phyloP scores from a whole-genome alignment of 2,113 vertebrate species.

The Ictidomys tridecemlineatus region DNA sequence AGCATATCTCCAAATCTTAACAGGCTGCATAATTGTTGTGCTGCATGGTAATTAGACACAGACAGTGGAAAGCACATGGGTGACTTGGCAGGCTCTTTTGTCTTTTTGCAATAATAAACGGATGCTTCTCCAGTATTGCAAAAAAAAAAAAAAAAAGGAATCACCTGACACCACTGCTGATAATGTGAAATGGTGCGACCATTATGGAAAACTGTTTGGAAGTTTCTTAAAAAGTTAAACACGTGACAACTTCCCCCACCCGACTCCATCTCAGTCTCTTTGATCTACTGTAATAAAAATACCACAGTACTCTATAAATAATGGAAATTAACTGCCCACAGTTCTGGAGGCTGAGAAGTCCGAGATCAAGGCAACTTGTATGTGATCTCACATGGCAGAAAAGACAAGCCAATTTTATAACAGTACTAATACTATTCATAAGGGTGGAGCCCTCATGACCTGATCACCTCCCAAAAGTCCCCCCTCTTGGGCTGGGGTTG shows the following conservation, averaged over 20 bases:
- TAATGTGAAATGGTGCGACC: not conserved
- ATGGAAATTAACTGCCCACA: not conserved
- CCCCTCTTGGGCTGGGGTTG: too few relatives aligned
- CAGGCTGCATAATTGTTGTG: not conserved
- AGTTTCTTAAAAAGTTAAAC: not conserved
- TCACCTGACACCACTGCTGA: not conserved
- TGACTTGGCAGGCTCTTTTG: not conserved
- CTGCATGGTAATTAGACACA: not conserved
- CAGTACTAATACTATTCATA: too few relatives aligned
- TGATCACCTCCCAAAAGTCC: too few relatives aligned
- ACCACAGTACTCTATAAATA: too few relatives aligned
- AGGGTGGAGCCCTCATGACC: too few relatives aligned
- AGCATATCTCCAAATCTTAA: not conserved
- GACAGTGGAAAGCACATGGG: not conserved
- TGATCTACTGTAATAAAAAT: not conserved
- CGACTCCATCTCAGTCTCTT: not conserved
- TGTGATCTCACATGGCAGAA: too few relatives aligned
- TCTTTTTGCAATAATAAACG: not conserved
- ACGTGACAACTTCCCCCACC: too few relatives aligned
- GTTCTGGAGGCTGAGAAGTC: not conserved
- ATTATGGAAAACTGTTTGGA: not conserved
- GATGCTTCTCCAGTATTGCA: not conserved
- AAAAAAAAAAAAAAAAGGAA: not conserved
- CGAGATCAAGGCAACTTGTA: too few relatives aligned
- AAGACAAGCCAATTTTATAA: too few relatives aligned